Evolutionary conservation across 2,888 invertebrate genomes (phyloP), one percentile per base, ranked within the genome.

Genomic region (Argynnis bischoffii): DNA sequence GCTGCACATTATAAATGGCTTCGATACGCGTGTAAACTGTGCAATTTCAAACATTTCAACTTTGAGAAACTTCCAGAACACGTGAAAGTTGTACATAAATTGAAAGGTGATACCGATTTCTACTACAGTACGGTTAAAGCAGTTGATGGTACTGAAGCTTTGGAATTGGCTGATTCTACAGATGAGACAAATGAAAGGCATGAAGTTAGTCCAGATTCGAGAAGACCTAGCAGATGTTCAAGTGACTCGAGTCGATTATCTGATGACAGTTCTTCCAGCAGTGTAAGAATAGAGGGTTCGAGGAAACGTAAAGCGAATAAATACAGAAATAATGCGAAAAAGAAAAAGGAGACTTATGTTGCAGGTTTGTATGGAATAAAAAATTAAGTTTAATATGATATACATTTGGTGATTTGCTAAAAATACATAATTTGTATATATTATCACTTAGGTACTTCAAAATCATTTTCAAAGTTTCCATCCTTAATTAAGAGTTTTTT

Each of bases 11-110:
- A 95, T 69, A 95, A 95, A 69, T 95, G 96, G 95, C 94, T 95
- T 77, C 93, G 96, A 41, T 97, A 95, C 80, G 95, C 95, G 66
- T 97, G 97, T 80, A 95, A 94, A 77, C 84, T 95, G 18, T 97
- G 97, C 83, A 93, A 94, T 63, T 96, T 94, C 78, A 94, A 95
- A 78, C 94, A 95, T 69, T 95, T 95, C 74, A 88, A 93, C 15
- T 95, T 95, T 75, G 93, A 93, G 59, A 95, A 95, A 73, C 93
- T 95, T 55, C 93, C 94, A 1, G 94, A 94, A 70, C 96, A 96
- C 79, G 93, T 95, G 1, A 94, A 93, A 74, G 89, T 93, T 71
- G 90, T 93, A 0, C 96, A 96, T 79, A 93, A 94, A 75, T 88
- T 95, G 47, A 94, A 93, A 64, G 90, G 92, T 5, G 94, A 94